A percentile compares a stretch with the other conserved stretches of the same genome.
phyloP scores from a whole-genome alignment of 30 jellyfish, hydroid and myxozoan species.

The Calvadosia cruxmelitensis region DNA sequence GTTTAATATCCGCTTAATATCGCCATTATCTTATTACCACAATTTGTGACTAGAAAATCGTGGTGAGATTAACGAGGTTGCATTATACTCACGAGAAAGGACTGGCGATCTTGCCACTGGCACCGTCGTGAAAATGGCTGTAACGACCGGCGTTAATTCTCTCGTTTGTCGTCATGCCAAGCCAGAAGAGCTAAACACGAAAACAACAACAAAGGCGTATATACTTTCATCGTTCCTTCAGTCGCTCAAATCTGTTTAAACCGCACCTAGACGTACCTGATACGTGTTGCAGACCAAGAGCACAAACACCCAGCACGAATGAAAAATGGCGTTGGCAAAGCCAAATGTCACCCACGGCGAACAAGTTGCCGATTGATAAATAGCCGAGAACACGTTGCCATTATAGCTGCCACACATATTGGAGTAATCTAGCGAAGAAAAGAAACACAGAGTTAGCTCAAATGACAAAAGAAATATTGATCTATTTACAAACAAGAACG shows the following conservation, averaged over 20 bases:
- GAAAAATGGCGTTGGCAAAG: conserved; percentile 67
- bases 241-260: too few species aligned
- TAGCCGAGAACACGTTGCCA: conserved; percentile 44
- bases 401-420: conserved; percentile 63
- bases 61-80: neutral
- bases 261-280: conserved; percentile 54
- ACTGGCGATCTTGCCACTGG: conserved; percentile 55
- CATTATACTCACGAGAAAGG: conserved; percentile 64
- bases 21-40: too few species aligned
- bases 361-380: conserved; percentile 48
- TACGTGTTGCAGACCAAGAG: conserved; percentile 49
- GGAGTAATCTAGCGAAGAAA: conserved; percentile 38
- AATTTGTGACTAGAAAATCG: too few species aligned
- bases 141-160: conserved; percentile 80
- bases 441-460: too few species aligned
- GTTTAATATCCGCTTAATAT: too few species aligned
- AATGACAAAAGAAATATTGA: too few species aligned
- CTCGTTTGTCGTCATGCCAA: conserved; percentile 96
- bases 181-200: conserved; percentile 80
- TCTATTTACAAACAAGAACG: too few species aligned
- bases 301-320: conserved; percentile 72
- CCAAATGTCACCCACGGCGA: conserved; percentile 98
- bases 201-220: too few species aligned
- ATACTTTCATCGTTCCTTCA: too few species aligned
- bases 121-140: conserved; percentile 58